phyloP scores from a whole-genome alignment of 2,113 vertebrate species.

The Lagenorhynchus albirostris region DNA sequence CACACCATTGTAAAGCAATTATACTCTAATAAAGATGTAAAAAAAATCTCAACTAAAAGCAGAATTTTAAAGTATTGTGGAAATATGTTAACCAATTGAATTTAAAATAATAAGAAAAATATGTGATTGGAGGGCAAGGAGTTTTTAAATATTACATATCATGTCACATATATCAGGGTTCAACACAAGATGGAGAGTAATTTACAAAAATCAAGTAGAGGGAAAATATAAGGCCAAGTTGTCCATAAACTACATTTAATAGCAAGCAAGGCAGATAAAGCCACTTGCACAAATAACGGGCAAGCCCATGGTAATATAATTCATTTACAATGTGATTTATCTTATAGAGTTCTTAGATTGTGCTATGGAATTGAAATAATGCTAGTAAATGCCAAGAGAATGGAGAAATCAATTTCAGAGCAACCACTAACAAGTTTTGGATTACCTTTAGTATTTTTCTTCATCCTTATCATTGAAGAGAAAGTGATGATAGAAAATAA shows the following conservation, averaged over 20 bases:
- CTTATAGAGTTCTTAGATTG: background rate
- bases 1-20: too few relatives aligned
- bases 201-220: background rate
- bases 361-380: conserved; percentile 51
- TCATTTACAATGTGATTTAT: conserved; percentile 36
- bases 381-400: conserved; percentile 39
- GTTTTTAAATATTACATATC: background rate
- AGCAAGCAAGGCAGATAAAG: conserved; percentile 8
- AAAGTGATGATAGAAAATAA: conserved; percentile 17
- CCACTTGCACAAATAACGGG: background rate
- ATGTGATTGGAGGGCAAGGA: background rate
- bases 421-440: conserved; percentile 31
- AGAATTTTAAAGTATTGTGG: background rate
- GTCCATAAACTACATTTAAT: conserved; percentile 18
- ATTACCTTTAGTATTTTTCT: conserved; percentile 47
- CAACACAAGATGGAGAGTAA: background rate
- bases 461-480: background rate
- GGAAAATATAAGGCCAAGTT: background rate
- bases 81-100: background rate
- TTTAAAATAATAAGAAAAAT: background rate
- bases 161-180: background rate
- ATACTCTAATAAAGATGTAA: too few relatives aligned
- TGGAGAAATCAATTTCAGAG: conserved; percentile 43
- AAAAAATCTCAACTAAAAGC: background rate
- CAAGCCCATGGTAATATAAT: conserved; percentile 10